Conservation (phyloP, 2,113 vertebrate genomes). For the Tylochromis polylepis region DNA sequence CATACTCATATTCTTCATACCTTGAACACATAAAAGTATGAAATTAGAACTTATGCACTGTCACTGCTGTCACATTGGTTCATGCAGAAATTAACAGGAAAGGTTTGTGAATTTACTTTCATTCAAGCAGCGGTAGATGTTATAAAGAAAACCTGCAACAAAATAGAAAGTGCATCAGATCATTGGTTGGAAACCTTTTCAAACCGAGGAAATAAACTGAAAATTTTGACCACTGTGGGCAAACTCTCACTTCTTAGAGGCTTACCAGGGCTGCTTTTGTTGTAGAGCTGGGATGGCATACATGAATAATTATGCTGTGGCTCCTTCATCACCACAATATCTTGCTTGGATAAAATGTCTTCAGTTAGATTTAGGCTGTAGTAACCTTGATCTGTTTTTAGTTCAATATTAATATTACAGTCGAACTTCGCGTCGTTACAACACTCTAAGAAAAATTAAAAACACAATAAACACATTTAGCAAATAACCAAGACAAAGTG, state of each 20-base stretch:
- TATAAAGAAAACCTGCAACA: neutral
- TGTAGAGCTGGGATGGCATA: accelerated
- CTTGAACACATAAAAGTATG: neutral
- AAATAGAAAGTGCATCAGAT: neutral
- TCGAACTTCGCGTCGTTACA: accelerated
- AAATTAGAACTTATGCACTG: neutral
- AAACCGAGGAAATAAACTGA: neutral
- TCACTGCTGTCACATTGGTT: neutral
- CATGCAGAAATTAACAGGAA: neutral
- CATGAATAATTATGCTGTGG: accelerated
- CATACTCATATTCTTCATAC: accelerated
- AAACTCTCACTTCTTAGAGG: neutral
- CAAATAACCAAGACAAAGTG: neutral
- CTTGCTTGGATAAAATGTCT: neutral
- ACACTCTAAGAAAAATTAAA: neutral
- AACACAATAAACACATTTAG: neutral
- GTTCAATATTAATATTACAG: accelerated
- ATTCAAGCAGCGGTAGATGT: accelerated
- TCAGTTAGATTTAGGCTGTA: neutral
- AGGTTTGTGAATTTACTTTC: neutral
- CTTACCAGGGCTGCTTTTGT: neutral
- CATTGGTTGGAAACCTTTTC: neutral
- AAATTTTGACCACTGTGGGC: neutral
- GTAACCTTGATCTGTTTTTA: accelerated
- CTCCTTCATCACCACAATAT: neutral